Evolutionary conservation across 2,113 vertebrate genomes (phyloP).

Genomic region (Anarhynchus alexandrinus): DNA sequence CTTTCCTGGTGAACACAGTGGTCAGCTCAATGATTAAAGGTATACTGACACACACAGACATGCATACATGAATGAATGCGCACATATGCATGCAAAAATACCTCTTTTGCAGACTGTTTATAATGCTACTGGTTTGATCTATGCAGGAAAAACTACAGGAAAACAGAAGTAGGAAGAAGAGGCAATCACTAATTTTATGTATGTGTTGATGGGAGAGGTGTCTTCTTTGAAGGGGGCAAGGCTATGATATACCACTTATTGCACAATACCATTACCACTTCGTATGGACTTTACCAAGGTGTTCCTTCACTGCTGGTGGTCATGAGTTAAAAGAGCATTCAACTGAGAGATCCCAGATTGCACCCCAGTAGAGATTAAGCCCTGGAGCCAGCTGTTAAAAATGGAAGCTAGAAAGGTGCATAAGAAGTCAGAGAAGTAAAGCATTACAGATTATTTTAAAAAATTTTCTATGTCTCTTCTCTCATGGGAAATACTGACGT

Average conservation of each 20-base stretch:
- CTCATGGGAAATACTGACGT: not conserved
- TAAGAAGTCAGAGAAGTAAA: not conserved
- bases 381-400: not conserved
- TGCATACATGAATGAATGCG: not conserved
- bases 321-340: not conserved
- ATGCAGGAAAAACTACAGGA: not conserved
- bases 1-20: conserved; percentile 36
- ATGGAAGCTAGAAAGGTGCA: not conserved
- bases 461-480: not conserved
- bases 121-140: not conserved
- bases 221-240: not conserved
- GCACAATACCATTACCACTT: not conserved
- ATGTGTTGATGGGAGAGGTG: not conserved
- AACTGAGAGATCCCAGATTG: not conserved
- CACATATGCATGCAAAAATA: not conserved
- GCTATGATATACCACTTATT: not conserved
- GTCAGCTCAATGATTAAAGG: conserved; percentile 56
- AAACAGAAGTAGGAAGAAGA: not conserved
- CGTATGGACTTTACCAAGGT: not conserved
- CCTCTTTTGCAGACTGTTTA: not conserved
- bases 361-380: not conserved
- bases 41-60: not conserved
- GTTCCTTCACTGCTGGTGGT: not conserved
- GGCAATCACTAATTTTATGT: not conserved
- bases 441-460: not conserved